Evolutionary conservation across 2,113 vertebrate species (phyloP), one percentile per base, ranked within the genome.

Genomic region (Monarcha castaneiventris): DNA sequence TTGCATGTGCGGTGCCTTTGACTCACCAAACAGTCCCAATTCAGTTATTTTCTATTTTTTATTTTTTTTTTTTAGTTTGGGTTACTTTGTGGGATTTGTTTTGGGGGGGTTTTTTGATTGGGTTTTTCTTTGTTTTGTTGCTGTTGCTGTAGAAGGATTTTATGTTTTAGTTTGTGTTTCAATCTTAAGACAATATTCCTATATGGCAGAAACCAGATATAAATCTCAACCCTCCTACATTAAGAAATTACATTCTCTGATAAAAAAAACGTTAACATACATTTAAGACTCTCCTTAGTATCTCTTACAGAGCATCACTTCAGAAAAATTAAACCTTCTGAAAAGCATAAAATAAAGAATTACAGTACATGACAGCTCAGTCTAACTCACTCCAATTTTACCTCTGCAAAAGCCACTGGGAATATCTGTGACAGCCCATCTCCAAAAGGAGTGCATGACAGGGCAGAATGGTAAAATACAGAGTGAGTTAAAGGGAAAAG

Each of bases 341-440:
- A 94, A 89, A 89, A 93, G 84, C 49, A 91, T 54, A 91, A 94
- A 87, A 91, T 82, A 91, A 91, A 94, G 81, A 79, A 84, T 69
- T 92, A 84, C n/a, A 87, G 54, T 67, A 92, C 52, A 49, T 94
- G 93, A 94, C 90, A 96, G 84, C 61, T 92, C 69, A 94, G 93
- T 66, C 73, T 95, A 95, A 81, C 84, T 95, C 68, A 49, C 41
- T 95, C 51, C 74, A 73, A 10, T 73, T 89, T 69, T 89, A 93
- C 52, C 64, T 81, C 76, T 90, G 74, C 62, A 94, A 82, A 96
- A 94, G 54, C 92, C 87, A 85, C 64, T 89, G 93, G 93, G 94
- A 94, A 78, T 96, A 93, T 78, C 77, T 81, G 56, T 96, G 94
- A 95, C 94, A 93, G 86, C 43, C 66, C 73, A 54, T 92, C 83